Base-by-base conservation (phyloP, 2,888 invertebrate species). In the Hermodice carunculata region DNA sequence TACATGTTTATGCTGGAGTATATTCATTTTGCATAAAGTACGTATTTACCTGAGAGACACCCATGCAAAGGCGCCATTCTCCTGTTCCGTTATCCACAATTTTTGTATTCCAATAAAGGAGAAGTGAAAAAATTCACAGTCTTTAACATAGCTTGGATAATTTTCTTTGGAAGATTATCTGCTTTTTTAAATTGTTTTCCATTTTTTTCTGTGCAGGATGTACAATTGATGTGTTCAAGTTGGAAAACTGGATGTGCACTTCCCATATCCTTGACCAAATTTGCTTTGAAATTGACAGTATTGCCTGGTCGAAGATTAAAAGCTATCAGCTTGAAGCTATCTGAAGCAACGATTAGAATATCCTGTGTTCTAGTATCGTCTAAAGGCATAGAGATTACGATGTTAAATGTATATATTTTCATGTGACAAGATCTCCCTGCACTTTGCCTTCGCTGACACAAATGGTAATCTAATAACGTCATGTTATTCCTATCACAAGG, bases 41-140 rank as follows among this genome's bases (percentile, higher is more conserved):
- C n/a, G n/a, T n/a, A n/a, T n/a, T n/a, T n/a, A n/a, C n/a, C n/a
- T n/a, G n/a, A n/a, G n/a, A n/a, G n/a, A n/a, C n/a, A n/a, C n/a
- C n/a, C n/a, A n/a, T n/a, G n/a, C n/a, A n/a, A n/a, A n/a, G n/a
- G n/a, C n/a, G n/a, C n/a, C n/a, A n/a, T n/a, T n/a, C n/a, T n/a
- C n/a, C n/a, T n/a, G n/a, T n/a, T n/a, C n/a, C n/a, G n/a, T n/a
- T n/a, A n/a, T n/a, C n/a, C n/a, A n/a, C n/a, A n/a, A n/a, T n/a
- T n/a, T n/a, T 52, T 22, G 24, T 60, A 60, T 29, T 60, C 60
- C 42, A 60, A 24, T 26, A 60, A 31, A 2, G 60, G 60, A 17
- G 60, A 51, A 1, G 60, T 60, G 42, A 60, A 60, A 52, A 60
- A 60, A 26, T 52, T 60, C 19, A 60, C 42, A 11, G 51, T 60